A percentile compares a stretch with the other conserved stretches of the same genome.
These are phyloP conservation scores for Diarsia rubi DNA, from an alignment of 2,888 invertebrate species.

Conservation along the genomic window DNA sequence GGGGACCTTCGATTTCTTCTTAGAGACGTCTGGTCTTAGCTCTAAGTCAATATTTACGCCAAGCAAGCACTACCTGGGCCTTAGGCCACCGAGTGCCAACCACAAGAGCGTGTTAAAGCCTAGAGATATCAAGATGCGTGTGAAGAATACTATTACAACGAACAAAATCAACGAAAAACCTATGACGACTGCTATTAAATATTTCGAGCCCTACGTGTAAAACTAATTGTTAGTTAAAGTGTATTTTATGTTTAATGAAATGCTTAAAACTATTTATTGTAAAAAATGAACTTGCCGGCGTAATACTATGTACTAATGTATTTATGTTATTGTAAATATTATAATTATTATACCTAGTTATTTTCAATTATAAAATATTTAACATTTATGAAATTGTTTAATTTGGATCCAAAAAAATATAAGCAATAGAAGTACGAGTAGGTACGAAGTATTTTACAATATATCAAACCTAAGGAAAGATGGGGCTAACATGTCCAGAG, in stretches of 20 bases:
- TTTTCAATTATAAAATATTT: conserved; percentile 83
- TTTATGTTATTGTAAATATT: conserved; percentile 87
- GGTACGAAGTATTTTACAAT: background rate
- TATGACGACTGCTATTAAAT: conserved; percentile 90
- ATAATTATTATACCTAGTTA: conserved; percentile 81
- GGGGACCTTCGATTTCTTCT: conserved; percentile 93
- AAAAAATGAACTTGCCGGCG: conserved; percentile 89
- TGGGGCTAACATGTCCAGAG: too few relatives aligned
- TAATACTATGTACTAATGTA: conserved; percentile 85
- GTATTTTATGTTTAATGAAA: conserved; percentile 75
- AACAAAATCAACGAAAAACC: conserved; percentile 90
- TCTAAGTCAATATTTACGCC: conserved; percentile 94
- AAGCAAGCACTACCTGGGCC: conserved; percentile 80
- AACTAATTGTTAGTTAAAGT: conserved; percentile 69
- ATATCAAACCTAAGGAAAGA: too few relatives aligned
- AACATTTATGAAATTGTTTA: conserved; percentile 73
- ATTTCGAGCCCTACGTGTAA: conserved; percentile 90
- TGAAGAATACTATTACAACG: conserved; percentile 92
- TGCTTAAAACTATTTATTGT: conserved; percentile 86
- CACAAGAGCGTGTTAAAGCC: conserved; percentile 95
- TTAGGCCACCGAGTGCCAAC: conserved; percentile 92
- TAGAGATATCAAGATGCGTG: conserved; percentile 94
- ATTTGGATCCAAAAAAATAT: conserved; percentile 40
- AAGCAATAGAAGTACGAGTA: background rate
- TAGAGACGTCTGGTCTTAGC: conserved; percentile 95